phyloP scores from a whole-genome alignment of 2,797 vertebrate species.

The Trachurus trachurus region DNA sequence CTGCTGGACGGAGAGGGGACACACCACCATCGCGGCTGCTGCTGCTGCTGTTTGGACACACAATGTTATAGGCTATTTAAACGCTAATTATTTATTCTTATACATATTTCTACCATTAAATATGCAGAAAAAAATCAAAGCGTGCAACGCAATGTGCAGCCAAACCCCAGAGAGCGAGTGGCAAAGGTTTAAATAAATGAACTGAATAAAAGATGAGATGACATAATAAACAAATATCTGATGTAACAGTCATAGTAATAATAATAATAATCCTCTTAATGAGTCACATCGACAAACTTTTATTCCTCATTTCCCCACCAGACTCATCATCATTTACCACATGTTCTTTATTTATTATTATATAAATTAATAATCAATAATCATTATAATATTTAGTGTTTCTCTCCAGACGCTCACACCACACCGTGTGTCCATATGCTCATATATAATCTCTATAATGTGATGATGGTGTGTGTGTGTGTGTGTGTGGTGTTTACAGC shows the following conservation, averaged over 20 bases:
- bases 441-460: conserved; percentile 49
- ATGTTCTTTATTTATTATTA: background rate
- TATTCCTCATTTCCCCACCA: background rate
- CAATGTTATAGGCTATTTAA: background rate
- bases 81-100: background rate
- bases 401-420: background rate
- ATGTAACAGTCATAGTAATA: background rate
- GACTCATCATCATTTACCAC: background rate
- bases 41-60: background rate
- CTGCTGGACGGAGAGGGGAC: conserved; percentile 12
- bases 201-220: conserved; percentile 14
- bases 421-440: conserved; percentile 38
- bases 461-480: conserved; percentile 57
- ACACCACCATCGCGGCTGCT: no score
- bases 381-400: background rate
- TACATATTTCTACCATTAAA: background rate
- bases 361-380: background rate
- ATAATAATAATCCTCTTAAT: background rate
- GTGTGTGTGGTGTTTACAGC: conserved; percentile 69
- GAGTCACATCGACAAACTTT: background rate
- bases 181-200: conserved; percentile 8
- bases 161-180: conserved; percentile 5
- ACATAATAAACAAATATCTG: conserved; percentile 23
- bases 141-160: conserved; percentile 15
- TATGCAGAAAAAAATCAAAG: background rate